These are phyloP conservation scores for Sitophilus oryzae DNA, from an alignment of 1,140 invertebrate species.

Conservation along the genomic window DNA sequence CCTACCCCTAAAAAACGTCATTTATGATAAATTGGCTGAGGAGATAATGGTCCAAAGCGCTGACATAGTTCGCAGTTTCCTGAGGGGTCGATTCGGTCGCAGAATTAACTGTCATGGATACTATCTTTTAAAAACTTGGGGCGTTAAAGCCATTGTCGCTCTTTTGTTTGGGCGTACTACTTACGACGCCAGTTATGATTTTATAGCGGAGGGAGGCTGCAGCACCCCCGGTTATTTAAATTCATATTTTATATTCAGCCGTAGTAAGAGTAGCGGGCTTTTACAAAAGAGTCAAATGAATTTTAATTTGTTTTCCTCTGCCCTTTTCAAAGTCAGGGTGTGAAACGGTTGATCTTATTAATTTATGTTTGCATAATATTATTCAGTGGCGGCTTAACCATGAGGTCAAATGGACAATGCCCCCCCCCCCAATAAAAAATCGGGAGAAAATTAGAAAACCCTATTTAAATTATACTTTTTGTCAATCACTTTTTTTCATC, in stretches of 20 bases:
- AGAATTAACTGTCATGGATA: slow-evolving; percentile 42
- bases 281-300: background rate
- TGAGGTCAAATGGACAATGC: too few species aligned
- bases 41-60: slow-evolving; percentile 37
- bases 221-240: slow-evolving; percentile 32
- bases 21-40: slow-evolving; percentile 37
- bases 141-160: slow-evolving; percentile 29
- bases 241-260: slow-evolving; percentile 37
- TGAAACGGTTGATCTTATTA: too few species aligned
- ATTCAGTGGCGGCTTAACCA: too few species aligned
- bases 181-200: slow-evolving; percentile 34
- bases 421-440: too few species aligned
- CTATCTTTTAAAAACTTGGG: slow-evolving; percentile 35
- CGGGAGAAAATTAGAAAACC: too few species aligned
- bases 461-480: too few species aligned
- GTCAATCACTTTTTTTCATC: too few species aligned
- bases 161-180: slow-evolving; percentile 37
- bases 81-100: slow-evolving; percentile 28
- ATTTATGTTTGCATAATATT: too few species aligned
- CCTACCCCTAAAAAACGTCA: slow-evolving; percentile 25
- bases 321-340: too few species aligned
- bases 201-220: slow-evolving; percentile 27
- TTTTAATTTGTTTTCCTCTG: background rate
- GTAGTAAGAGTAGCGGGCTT: background rate
- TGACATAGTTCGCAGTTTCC: slow-evolving; percentile 30